Conservation (phyloP, 1,140 invertebrate species). For the Cheumatopsyche charites region DNA sequence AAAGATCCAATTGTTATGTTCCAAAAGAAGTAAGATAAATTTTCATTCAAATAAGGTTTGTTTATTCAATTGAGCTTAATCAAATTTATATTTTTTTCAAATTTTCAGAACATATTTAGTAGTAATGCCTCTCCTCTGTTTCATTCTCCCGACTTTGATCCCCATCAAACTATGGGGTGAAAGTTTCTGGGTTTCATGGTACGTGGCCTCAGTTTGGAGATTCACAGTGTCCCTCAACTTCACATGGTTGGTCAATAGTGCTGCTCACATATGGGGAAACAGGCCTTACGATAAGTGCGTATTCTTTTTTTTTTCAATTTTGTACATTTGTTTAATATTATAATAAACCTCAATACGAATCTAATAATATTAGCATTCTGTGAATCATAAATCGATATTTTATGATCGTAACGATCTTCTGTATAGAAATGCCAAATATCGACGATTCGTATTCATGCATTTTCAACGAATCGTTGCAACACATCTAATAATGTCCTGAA, state of each 20-base stretch:
- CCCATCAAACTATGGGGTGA: constrained; percentile 80
- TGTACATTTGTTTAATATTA: constrained; percentile 3
- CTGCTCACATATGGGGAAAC: constrained; percentile 78
- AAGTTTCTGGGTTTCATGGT: constrained; percentile 65
- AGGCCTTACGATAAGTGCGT: constrained; percentile 70
- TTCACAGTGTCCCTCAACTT: constrained; percentile 71
- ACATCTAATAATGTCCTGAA: too few relatives aligned
- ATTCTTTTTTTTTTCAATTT: neutral
- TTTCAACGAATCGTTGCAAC: too few relatives aligned
- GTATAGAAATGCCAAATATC: too few relatives aligned
- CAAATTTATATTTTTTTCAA: neutral
- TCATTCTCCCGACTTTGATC: constrained; percentile 66
- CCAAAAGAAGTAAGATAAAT: constrained; percentile 61
- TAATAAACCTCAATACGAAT: neutral
- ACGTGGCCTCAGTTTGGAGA: constrained; percentile 63
- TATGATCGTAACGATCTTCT: too few relatives aligned
- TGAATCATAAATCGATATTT: too few relatives aligned
- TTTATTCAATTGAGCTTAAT: constrained; percentile 3
- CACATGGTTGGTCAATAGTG: constrained; percentile 90
- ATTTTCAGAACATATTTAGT: constrained; percentile 71
- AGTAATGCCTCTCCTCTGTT: constrained; percentile 75
- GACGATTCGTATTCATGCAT: too few relatives aligned
- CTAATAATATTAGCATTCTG: too few relatives aligned
- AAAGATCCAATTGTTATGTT: constrained; percentile 69
- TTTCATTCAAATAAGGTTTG: neutral